A percentile compares a stretch with the other conserved stretches of the same genome.
These are phyloP conservation scores for Cerastis rubricosa DNA, from an alignment of 2,888 invertebrate species.

Conservation along the genomic window DNA sequence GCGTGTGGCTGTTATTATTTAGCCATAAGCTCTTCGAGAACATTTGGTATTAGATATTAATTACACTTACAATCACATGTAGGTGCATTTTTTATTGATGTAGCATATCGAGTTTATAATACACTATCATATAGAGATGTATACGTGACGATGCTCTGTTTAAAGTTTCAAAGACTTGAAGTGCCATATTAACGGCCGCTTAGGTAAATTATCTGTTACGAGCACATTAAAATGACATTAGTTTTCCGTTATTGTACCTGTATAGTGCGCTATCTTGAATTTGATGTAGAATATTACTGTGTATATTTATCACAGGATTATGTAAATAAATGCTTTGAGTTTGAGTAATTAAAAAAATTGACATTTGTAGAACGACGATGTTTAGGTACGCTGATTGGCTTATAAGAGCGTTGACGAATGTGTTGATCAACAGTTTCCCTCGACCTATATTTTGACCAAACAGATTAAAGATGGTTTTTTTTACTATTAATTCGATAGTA, in stretches of 20 bases:
- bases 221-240: neutral
- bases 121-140: neutral
- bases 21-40: too few species aligned
- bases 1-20: too few species aligned
- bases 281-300: neutral
- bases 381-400: neutral
- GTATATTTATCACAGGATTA: neutral
- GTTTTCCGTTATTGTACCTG: neutral
- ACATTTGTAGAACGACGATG: neutral
- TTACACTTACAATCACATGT: neutral
- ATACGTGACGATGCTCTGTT: neutral
- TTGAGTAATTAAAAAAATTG: neutral
- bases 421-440: neutral
- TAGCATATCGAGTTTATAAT: neutral
- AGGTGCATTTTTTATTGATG: neutral
- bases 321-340: too few species aligned
- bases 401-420: neutral
- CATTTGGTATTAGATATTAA: neutral
- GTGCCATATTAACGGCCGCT: neutral
- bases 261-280: slow-evolving; percentile 1
- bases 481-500: too few species aligned
- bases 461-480: too few species aligned
- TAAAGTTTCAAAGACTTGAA: neutral
- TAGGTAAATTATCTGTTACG: neutral
- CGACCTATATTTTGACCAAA: neutral